These are phyloP conservation scores for Calliphora vomitoria DNA, from an alignment of 2,888 invertebrate genomes.

Conservation along the genomic window DNA sequence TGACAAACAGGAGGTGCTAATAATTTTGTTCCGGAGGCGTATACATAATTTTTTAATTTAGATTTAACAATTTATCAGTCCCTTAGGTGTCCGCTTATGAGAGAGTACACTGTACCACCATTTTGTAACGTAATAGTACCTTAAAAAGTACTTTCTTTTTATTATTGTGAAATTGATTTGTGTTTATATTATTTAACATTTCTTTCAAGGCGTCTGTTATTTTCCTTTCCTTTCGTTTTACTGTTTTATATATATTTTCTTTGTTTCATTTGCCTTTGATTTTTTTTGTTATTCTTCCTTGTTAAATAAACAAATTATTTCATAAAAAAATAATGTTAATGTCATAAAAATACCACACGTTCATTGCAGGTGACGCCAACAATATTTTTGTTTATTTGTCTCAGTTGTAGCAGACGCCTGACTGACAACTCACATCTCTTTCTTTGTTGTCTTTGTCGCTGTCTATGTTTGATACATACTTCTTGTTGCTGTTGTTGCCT, in stretches of 20 bases:
- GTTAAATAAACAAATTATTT: constrained; percentile 32
- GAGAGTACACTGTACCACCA: no score
- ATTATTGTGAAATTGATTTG: neutral
- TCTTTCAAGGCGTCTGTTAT: neutral
- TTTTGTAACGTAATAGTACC: no score
- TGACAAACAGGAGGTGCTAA: no score
- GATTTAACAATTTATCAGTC: no score
- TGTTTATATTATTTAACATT: neutral
- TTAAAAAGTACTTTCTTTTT: no score
- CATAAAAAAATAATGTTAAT: neutral
- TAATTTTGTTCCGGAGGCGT: no score
- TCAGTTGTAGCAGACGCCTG: constrained; percentile 46
- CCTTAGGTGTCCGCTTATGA: no score
- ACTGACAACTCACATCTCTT: constrained; percentile 51
- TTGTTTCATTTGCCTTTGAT: constrained; percentile 13
- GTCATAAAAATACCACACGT: constrained; percentile 32
- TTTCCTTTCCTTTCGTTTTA: neutral
- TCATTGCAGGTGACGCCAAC: constrained; percentile 61
- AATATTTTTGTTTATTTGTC: constrained; percentile 36
- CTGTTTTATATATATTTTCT: neutral
- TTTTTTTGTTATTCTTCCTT: constrained; percentile 16
- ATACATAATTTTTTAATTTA: no score
- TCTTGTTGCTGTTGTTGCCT: neutral
- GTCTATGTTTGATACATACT: constrained; percentile 10
- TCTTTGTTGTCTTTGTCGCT: constrained; percentile 58